Conservation (phyloP, 2,888 invertebrate species). For the Listrodromus nycthemerus region DNA sequence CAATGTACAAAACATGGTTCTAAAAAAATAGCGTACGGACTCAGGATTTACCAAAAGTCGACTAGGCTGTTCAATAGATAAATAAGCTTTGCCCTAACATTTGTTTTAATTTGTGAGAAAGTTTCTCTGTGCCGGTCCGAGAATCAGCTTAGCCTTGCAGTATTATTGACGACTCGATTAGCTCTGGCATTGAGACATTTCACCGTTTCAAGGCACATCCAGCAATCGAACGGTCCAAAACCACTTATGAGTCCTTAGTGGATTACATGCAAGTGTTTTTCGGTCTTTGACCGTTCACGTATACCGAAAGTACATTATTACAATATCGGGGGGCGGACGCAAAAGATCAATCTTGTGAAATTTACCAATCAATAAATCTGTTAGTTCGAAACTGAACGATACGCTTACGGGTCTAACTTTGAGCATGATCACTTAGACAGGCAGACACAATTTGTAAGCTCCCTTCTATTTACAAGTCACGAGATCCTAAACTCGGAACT, state of each 20-base stretch:
- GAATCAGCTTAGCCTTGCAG: conserved; percentile 27
- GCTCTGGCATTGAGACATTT: conserved; percentile 36
- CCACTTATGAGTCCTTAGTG: background rate
- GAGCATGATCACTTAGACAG: background rate
- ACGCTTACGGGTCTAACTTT: background rate
- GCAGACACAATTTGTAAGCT: conserved; percentile 11
- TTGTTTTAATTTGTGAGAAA: conserved; percentile 22
- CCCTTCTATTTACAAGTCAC: conserved; percentile 19
- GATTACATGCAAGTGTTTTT: background rate
- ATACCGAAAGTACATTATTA: background rate
- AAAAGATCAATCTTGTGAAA: no score
- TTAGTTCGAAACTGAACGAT: no score
- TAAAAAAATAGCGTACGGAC: no score
- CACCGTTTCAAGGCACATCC: conserved; percentile 33
- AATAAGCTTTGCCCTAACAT: background rate
- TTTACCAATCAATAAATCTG: no score
- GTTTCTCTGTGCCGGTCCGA: background rate
- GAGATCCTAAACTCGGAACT: conserved; percentile 33
- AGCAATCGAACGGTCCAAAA: conserved; percentile 21
- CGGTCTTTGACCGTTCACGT: background rate
- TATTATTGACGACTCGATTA: conserved; percentile 28
- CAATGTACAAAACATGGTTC: no score
- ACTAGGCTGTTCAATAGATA: background rate
- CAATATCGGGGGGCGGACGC: no score
- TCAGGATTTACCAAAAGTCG: background rate